These are phyloP conservation scores for Austrofundulus limnaeus DNA, from an alignment of 2,113 vertebrate species.

Conservation along the genomic window DNA sequence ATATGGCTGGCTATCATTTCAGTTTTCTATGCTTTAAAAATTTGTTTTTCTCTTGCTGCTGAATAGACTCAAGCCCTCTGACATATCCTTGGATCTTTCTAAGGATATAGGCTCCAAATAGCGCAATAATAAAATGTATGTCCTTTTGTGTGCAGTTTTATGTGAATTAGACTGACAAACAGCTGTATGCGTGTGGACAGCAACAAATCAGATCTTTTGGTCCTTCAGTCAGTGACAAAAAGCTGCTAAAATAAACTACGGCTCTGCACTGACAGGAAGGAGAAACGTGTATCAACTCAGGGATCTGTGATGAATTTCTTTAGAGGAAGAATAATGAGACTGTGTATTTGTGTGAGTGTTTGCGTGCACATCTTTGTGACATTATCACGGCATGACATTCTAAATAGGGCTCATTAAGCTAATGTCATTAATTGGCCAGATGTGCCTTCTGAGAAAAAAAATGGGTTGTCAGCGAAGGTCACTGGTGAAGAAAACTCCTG, in stretches of 20 bases:
- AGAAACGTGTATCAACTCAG: slow-evolving; percentile 40
- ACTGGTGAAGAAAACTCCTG: slow-evolving; percentile 45
- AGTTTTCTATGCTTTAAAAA: not conserved
- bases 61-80: not conserved
- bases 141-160: slow-evolving; percentile 1
- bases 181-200: slow-evolving; percentile 37
- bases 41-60: not conserved
- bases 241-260: slow-evolving; percentile 49
- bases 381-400: slow-evolving; percentile 67
- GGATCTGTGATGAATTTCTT: slow-evolving; percentile 62
- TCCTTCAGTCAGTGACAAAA: slow-evolving; percentile 38
- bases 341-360: slow-evolving; percentile 10
- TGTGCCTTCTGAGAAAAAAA: slow-evolving; percentile 51
- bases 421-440: slow-evolving; percentile 78
- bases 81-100: slow-evolving; percentile 23
- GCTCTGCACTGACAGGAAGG: slow-evolving; percentile 6
- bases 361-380: slow-evolving; percentile 33
- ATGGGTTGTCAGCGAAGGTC: slow-evolving; percentile 62
- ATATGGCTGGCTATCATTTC: not conserved
- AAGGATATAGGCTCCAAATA: slow-evolving; percentile 48
- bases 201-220: slow-evolving; percentile 54
- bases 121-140: slow-evolving; percentile 36
- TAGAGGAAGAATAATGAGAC: slow-evolving; percentile 26
- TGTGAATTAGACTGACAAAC: slow-evolving; percentile 49
- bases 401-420: slow-evolving; percentile 75